Conservation (phyloP, 2,797 vertebrate genomes). For the Sebastes miniatus region DNA sequence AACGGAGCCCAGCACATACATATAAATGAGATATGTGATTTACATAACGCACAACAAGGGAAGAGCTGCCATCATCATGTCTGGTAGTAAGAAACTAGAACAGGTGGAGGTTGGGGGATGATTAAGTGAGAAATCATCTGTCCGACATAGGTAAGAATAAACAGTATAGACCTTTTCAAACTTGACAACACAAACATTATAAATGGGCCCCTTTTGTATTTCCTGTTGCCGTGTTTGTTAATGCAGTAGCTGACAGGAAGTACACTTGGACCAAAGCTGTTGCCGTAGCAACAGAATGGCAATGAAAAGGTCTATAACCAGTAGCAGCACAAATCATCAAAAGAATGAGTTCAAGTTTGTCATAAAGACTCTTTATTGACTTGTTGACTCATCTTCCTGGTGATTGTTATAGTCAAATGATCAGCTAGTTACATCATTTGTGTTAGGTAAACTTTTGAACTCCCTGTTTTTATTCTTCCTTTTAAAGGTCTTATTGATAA, state of each 20-base stretch:
- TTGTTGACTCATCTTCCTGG: background rate
- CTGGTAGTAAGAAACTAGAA: conserved; percentile 22
- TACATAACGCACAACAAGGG: conserved; percentile 34
- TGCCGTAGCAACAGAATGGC: too few relatives aligned
- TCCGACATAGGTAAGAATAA: conserved; percentile 2
- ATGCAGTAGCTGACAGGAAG: too few relatives aligned
- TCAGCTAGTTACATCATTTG: background rate
- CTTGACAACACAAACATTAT: too few relatives aligned
- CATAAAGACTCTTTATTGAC: background rate
- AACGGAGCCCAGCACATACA: conserved; percentile 10
- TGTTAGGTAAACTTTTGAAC: background rate
- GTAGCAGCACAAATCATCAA: background rate
- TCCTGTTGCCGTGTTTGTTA: too few relatives aligned
- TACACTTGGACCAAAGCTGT: too few relatives aligned
- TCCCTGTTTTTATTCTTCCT: background rate
- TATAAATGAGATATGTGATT: conserved; percentile 35
- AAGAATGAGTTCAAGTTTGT: background rate
- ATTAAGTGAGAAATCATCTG: conserved; percentile 5
- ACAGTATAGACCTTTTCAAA: background rate
- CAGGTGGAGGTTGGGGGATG: conserved; percentile 16
- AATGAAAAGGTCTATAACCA: background rate
- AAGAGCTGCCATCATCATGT: conserved; percentile 1
- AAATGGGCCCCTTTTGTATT: too few relatives aligned
- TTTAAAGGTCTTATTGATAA: background rate
- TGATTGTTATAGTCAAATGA: background rate